Evolutionary conservation across 2,888 invertebrate species (phyloP).

Genomic region (Hyalella azteca): DNA sequence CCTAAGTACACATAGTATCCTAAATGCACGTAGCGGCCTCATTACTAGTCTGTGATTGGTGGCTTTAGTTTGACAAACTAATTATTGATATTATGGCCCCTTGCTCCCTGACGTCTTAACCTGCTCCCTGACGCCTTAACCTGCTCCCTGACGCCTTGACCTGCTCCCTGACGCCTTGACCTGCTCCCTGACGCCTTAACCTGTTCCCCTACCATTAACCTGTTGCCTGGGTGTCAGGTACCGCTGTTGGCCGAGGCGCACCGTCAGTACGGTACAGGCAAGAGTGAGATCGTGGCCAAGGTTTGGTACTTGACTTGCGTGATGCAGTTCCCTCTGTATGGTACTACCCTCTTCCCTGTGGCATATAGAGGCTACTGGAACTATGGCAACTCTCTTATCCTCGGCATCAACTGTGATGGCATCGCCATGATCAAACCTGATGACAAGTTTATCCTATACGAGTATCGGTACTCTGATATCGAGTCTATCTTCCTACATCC

Average conservation of each 20-base stretch:
- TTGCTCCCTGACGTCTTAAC: too few relatives aligned
- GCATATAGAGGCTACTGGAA: constrained; percentile 94
- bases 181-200: too few relatives aligned
- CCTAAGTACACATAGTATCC: too few relatives aligned
- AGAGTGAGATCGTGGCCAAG: constrained; percentile 88
- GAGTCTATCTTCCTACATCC: constrained; percentile 90
- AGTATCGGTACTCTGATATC: constrained; percentile 87
- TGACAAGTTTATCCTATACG: constrained; percentile 88
- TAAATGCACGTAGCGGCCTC: too few relatives aligned
- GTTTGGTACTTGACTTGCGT: constrained; percentile 92
- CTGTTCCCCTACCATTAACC: too few relatives aligned
- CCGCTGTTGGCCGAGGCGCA: constrained; percentile 87
- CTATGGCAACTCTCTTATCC: constrained; percentile 73
- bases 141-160: too few relatives aligned
- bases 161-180: too few relatives aligned
- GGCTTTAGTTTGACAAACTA: too few relatives aligned
- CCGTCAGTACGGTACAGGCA: constrained; percentile 88
- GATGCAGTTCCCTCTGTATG: constrained; percentile 94
- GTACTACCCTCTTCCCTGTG: constrained; percentile 85
- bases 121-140: too few relatives aligned
- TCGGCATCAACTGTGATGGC: constrained; percentile 90
- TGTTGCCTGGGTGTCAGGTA: constrained; percentile 65
- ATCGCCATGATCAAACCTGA: constrained; percentile 88
- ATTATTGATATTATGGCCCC: too few relatives aligned
- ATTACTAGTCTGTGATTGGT: too few relatives aligned